These are phyloP conservation scores for Hiodon tergisus DNA, from an alignment of 2,113 vertebrate species.

Conservation along the genomic window DNA sequence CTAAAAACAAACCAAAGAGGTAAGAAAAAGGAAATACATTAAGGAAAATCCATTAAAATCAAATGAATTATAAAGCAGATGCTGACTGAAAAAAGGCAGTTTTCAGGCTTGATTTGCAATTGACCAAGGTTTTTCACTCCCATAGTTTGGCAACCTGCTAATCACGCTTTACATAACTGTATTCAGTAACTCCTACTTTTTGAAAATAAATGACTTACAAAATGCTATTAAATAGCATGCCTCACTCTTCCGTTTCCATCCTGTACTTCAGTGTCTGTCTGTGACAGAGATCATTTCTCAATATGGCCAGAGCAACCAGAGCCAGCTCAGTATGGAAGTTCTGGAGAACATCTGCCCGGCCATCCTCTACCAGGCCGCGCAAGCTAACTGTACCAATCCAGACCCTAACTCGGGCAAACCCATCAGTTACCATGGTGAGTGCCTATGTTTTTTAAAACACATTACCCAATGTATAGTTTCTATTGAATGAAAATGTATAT, in stretches of 20 bases:
- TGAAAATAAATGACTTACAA: not conserved
- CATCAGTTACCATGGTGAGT: conserved; percentile 53
- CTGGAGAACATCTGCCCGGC: conserved; percentile 80
- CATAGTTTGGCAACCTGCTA: too few relatives aligned
- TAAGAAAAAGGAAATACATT: too few relatives aligned
- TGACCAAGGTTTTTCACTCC: too few relatives aligned
- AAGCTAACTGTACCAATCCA: conserved; percentile 70
- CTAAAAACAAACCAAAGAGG: too few relatives aligned
- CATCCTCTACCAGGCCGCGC: conserved; percentile 78
- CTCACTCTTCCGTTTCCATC: not conserved
- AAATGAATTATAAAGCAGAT: too few relatives aligned
- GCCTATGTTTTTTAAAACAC: not conserved
- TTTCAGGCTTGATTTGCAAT: too few relatives aligned
- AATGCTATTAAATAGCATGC: too few relatives aligned
- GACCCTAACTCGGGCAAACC: conserved; percentile 36
- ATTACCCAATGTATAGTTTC: too few relatives aligned
- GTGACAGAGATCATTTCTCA: conserved; percentile 68
- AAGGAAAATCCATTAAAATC: too few relatives aligned
- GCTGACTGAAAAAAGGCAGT: too few relatives aligned
- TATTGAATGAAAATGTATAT: not conserved
- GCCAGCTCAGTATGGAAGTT: conserved; percentile 64
- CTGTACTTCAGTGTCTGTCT: conserved; percentile 75
- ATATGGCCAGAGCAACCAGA: conserved; percentile 70
- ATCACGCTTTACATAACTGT: too few relatives aligned
- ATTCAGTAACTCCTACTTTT: too few relatives aligned